These are phyloP conservation scores for Hymenopus coronatus DNA, from an alignment of 2,888 invertebrate genomes.

Conservation along the genomic window DNA sequence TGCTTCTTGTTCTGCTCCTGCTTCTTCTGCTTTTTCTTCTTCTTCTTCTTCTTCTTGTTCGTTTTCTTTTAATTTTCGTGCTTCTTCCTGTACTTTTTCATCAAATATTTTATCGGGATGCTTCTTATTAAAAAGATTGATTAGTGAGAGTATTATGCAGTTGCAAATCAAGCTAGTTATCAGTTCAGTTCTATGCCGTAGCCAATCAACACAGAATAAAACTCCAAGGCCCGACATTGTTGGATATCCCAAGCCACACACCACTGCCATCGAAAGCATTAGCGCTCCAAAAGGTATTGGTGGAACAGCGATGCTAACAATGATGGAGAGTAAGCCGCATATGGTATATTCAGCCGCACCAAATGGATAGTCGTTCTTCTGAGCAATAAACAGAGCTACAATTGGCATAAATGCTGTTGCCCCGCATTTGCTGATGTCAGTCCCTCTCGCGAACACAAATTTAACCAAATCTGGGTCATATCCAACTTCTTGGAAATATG, in stretches of 20 bases:
- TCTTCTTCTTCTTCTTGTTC: not conserved
- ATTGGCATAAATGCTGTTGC: not conserved
- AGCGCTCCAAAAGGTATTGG: not conserved
- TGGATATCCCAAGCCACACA: not conserved
- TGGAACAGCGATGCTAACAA: not conserved
- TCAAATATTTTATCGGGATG: not conserved
- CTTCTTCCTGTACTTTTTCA: not conserved
- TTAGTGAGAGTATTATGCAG: not conserved
- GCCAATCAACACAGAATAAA: not conserved
- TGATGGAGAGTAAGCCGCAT: not conserved
- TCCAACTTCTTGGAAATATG: not conserved
- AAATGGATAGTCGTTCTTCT: too few relatives aligned
- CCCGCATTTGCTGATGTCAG: not conserved
- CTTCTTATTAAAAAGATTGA: not conserved
- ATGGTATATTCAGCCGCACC: not conserved
- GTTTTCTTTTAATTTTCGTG: not conserved
- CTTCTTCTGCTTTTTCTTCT: too few relatives aligned
- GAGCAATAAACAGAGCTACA: not conserved
- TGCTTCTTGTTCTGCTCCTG: too few relatives aligned
- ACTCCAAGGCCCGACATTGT: not conserved
- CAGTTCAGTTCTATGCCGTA: not conserved
- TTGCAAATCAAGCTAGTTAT: not conserved
- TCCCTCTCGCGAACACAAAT: not conserved
- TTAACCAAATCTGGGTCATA: not conserved
- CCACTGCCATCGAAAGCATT: not conserved